These are phyloP conservation scores for Platalea minor DNA, from an alignment of 2,797 vertebrate species.

Conservation along the genomic window DNA sequence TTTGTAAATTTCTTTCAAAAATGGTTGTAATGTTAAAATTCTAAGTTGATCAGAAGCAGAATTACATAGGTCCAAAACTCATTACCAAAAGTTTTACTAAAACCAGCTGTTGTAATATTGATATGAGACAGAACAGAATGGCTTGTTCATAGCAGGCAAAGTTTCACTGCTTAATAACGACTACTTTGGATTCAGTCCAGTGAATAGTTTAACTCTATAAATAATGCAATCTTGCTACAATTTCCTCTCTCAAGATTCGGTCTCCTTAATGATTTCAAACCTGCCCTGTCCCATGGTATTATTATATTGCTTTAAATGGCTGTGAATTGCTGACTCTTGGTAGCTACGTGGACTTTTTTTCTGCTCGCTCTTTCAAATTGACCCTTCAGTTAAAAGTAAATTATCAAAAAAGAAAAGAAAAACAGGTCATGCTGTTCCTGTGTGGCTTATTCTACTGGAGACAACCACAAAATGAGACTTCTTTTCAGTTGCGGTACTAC, in stretches of 20 bases:
- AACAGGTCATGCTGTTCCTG: background rate
- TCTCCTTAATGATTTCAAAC: constrained; percentile 49
- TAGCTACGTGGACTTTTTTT: background rate
- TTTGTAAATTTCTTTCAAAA: background rate
- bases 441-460: background rate
- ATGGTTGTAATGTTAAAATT: constrained; percentile 2
- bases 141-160: constrained; percentile 37
- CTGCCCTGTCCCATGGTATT: constrained; percentile 6
- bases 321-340: background rate
- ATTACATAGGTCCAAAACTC: background rate
- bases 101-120: constrained; percentile 43
- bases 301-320: background rate
- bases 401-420: background rate
- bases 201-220: constrained; percentile 69
- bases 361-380: background rate
- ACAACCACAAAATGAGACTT: background rate
- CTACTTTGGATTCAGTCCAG: constrained; percentile 57
- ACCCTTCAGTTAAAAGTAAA: background rate
- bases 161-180: constrained; percentile 40
- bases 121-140: constrained; percentile 21
- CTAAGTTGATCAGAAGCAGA: background rate
- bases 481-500: background rate
- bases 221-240: constrained; percentile 63
- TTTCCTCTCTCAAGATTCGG: constrained; percentile 59
- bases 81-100: constrained; percentile 23